phyloP scores from a whole-genome alignment of 2,113 vertebrate species.

The Rhea americana region DNA sequence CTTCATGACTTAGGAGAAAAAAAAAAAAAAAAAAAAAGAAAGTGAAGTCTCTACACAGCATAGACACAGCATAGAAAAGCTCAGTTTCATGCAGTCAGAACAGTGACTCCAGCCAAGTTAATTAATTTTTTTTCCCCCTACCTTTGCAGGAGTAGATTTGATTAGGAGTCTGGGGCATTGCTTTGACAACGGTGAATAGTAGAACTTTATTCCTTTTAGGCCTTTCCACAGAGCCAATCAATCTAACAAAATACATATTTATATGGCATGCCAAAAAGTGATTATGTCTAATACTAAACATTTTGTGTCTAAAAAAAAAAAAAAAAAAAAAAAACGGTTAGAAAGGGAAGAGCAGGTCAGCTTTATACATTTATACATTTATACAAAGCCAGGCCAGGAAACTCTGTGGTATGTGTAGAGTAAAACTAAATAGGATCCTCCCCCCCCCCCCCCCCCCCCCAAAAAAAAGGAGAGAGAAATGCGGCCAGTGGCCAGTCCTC shows the following conservation, averaged over 20 bases:
- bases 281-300: conserved; percentile 25
- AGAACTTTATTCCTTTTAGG: conserved; percentile 22
- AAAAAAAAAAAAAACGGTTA: neutral
- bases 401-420: neutral
- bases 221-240: neutral
- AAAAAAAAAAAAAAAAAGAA: neutral
- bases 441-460: no score
- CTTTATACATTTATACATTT: conserved; percentile 16
- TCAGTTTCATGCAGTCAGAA: neutral
- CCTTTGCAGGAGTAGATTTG: conserved; percentile 37
- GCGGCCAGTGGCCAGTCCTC: neutral
- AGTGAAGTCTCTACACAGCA: neutral
- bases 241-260: conserved; percentile 34
- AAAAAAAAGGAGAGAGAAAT: neutral
- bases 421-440: neutral
- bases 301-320: neutral
- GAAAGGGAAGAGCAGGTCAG: neutral
- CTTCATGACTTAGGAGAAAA: neutral
- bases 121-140: conserved; percentile 45
- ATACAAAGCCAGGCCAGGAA: neutral
- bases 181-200: conserved; percentile 49
- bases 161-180: conserved; percentile 42
- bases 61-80: neutral
- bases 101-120: neutral
- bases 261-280: neutral